These are phyloP conservation scores for Maccullochella peelii DNA, from an alignment of 2,113 vertebrate species.

Conservation along the genomic window DNA sequence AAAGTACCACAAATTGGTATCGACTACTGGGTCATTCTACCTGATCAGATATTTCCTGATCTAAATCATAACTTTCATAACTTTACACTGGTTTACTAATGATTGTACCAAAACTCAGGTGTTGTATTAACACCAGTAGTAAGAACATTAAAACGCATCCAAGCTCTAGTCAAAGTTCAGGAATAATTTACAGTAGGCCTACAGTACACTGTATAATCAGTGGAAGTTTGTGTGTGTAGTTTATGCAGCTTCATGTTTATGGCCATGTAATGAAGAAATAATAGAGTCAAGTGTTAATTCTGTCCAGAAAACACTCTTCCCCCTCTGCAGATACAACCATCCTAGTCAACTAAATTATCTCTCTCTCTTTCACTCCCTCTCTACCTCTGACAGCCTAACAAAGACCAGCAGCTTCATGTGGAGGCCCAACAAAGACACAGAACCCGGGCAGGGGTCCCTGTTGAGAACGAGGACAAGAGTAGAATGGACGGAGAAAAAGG, in stretches of 20 bases:
- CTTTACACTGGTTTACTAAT: not conserved
- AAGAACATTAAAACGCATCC: not conserved
- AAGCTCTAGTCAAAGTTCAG: not conserved
- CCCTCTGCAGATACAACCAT: constrained; percentile 25
- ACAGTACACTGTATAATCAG: not conserved
- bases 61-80: not conserved
- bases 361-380: constrained; percentile 43
- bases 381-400: constrained; percentile 75
- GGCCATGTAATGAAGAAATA: constrained; percentile 44
- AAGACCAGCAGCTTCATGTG: constrained; percentile 65
- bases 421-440: constrained; percentile 76
- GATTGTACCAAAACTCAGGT: not conserved
- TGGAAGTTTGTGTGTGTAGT: constrained; percentile 2
- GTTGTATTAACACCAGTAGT: not conserved
- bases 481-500: constrained; percentile 44
- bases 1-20: not conserved
- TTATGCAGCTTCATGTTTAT: constrained; percentile 31
- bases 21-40: not conserved
- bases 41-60: not conserved
- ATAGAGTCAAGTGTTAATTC: constrained; percentile 50
- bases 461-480: constrained; percentile 44
- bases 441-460: constrained; percentile 64
- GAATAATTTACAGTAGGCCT: not conserved
- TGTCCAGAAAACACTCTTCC: constrained; percentile 21
- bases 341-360: constrained; percentile 41